Conservation (phyloP, 37 sponge, comb jelly and placozoan genomes). For the Petrosia ficiformis region DNA sequence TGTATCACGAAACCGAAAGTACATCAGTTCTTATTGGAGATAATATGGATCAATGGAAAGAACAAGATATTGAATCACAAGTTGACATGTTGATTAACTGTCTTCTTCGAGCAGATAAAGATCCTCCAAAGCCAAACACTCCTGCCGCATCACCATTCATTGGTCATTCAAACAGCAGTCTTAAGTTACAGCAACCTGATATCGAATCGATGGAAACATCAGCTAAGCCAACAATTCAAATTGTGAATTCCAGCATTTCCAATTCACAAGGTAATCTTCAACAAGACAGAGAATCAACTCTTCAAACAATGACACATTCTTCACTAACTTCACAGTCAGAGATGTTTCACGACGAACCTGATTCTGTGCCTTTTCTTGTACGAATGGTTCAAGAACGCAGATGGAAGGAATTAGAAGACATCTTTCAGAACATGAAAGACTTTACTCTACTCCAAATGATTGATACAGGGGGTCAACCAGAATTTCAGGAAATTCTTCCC, state of each 20-base stretch:
- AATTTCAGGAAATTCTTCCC: background rate
- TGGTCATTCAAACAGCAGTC: background rate
- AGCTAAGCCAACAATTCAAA: background rate
- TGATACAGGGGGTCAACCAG: slow-evolving; percentile 1
- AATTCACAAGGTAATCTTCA: background rate
- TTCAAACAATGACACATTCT: background rate
- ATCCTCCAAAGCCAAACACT: background rate
- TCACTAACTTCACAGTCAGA: background rate
- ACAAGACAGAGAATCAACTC: background rate
- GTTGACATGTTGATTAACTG: background rate
- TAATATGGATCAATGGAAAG: background rate
- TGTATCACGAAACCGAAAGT: background rate
- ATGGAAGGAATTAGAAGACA: background rate
- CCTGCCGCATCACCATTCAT: background rate
- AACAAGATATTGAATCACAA: background rate
- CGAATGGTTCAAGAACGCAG: background rate
- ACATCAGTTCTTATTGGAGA: background rate
- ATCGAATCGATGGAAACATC: background rate
- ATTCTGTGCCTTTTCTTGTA: too few relatives aligned
- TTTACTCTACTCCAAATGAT: background rate
- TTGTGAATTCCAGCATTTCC: too few relatives aligned
- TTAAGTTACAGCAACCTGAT: background rate
- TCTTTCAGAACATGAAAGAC: background rate
- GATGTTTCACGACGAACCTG: too few relatives aligned
- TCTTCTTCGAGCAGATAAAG: background rate